Conservation (phyloP, 2,797 vertebrate species). For the Falco biarmicus region DNA sequence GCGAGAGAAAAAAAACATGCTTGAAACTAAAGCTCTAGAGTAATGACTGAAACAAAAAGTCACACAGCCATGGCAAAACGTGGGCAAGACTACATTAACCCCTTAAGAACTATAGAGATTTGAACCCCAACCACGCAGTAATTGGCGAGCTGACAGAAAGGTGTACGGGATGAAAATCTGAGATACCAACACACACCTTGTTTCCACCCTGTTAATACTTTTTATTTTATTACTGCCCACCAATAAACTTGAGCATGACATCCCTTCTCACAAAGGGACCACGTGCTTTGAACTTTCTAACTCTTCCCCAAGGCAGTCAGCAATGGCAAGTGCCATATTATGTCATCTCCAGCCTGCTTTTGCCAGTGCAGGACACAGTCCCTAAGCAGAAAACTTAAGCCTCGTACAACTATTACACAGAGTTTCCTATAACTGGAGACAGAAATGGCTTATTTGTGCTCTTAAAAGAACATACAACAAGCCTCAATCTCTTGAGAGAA, state of each 20-base stretch:
- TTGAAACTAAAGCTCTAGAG: background rate
- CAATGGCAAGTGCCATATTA: background rate
- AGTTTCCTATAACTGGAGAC: background rate
- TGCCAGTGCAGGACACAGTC: background rate
- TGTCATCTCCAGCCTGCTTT: background rate
- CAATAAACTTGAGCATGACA: background rate
- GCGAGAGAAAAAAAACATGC: background rate
- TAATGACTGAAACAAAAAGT: background rate
- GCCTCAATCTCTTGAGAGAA: background rate
- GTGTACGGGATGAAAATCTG: background rate
- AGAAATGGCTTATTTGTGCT: background rate
- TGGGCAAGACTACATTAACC: background rate
- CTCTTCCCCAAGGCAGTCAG: background rate
- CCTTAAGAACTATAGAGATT: background rate
- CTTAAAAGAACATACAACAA: background rate
- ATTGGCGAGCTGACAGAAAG: background rate
- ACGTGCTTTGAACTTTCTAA: background rate
- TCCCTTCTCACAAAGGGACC: background rate
- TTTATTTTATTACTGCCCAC: background rate
- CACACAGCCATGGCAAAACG: background rate
- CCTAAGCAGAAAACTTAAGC: background rate
- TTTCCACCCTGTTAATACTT: background rate
- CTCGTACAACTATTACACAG: background rate
- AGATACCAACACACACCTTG: background rate
- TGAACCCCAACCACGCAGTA: background rate